Conservation (phyloP, 2,113 vertebrate genomes). For the Eurypyga helias region DNA sequence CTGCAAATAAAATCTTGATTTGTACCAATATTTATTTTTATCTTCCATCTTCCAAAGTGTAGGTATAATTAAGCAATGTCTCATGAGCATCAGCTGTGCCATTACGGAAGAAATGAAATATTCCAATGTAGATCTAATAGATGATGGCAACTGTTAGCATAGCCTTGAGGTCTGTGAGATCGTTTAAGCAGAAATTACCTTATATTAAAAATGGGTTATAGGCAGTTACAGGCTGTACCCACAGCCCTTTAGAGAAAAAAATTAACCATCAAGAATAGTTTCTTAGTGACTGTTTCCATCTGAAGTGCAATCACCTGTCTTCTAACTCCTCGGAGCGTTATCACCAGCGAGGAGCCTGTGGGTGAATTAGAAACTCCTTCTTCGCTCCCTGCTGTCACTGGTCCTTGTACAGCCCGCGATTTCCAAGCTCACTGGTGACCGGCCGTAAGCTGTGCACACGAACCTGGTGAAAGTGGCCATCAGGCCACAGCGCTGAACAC, state of each 20-base stretch:
- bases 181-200: not conserved
- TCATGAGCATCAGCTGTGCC: not conserved
- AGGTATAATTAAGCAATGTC: slow-evolving; percentile 6
- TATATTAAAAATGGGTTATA: slow-evolving; percentile 2
- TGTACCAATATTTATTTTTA: slow-evolving; percentile 10
- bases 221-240: not conserved
- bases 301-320: not conserved
- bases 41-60: not conserved
- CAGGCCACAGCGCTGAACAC: not conserved
- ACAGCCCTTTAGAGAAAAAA: not conserved
- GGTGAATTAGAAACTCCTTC: not conserved
- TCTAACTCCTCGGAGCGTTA: not conserved
- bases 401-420: not conserved
- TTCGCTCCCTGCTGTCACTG: not conserved
- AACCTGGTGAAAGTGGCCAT: not conserved
- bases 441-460: not conserved
- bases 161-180: not conserved
- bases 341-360: not conserved
- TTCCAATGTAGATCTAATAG: not conserved
- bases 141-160: not conserved
- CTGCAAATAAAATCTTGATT: not conserved
- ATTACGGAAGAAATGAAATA: not conserved
- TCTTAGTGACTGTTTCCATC: not conserved
- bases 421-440: not conserved
- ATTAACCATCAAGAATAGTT: not conserved